phyloP scores from a whole-genome alignment of 2,888 invertebrate genomes.

The Eurytoma californica region DNA sequence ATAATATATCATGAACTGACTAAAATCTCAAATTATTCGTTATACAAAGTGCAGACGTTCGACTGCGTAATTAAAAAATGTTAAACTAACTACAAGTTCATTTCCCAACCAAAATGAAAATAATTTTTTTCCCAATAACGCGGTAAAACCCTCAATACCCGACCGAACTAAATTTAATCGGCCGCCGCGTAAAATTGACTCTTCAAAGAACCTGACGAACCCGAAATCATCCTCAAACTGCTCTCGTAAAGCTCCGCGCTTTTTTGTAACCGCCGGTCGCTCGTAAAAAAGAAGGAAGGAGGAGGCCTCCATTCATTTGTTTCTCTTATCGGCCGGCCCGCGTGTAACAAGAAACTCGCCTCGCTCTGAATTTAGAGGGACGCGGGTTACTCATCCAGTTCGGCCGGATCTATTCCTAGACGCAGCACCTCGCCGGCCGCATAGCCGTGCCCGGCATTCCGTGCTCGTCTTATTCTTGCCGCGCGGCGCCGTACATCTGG shows the following conservation, averaged over 20 bases:
- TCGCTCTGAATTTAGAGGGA: slow-evolving; percentile 49
- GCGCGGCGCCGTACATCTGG: neutral
- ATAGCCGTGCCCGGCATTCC: slow-evolving; percentile 44
- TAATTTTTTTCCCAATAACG: no score
- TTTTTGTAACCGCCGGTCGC: neutral
- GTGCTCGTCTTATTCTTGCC: slow-evolving; percentile 26
- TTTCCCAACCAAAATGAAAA: no score
- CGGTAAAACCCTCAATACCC: no score
- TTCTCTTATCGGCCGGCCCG: slow-evolving; percentile 31
- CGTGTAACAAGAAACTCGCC: slow-evolving; percentile 49
- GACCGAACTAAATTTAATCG: no score
- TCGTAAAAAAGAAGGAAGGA: neutral
- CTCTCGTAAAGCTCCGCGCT: neutral
- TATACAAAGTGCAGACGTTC: no score
- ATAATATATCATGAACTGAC: no score
- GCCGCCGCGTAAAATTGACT: neutral
- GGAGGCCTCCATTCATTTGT: slow-evolving; percentile 17
- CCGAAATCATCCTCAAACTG: no score
- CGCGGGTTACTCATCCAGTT: slow-evolving; percentile 52
- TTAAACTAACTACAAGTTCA: no score
- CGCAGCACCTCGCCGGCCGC: neutral
- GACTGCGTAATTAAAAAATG: no score
- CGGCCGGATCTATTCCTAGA: slow-evolving; percentile 53
- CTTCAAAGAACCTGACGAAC: neutral
- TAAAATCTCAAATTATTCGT: no score